Percentiles rank a stretch among this genome's conserved stretches.
Conservation (phyloP, 2,797 vertebrate genomes). For the Malacoctenus gilli region DNA sequence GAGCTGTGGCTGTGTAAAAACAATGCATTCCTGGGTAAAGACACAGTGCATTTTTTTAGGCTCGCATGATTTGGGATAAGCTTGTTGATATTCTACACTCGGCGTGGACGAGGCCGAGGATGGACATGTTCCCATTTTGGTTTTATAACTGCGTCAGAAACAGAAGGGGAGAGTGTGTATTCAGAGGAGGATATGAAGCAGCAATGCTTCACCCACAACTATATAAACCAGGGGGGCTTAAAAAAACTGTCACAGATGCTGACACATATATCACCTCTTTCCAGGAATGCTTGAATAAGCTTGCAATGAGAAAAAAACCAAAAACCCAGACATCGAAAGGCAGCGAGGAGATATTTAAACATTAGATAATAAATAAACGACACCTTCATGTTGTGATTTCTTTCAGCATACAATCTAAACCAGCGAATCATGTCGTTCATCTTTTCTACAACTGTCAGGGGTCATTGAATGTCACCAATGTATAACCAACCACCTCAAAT, state of each 20-base stretch:
- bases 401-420: slow-evolving; percentile 1
- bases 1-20: slow-evolving; percentile 70
- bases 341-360: slow-evolving; percentile 42
- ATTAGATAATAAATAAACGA: slow-evolving; percentile 37
- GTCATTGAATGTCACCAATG: slow-evolving; percentile 6
- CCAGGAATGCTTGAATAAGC: slow-evolving; percentile 57
- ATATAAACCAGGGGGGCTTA: slow-evolving; percentile 66
- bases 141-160: slow-evolving; percentile 66
- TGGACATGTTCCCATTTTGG: slow-evolving; percentile 67
- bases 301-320: slow-evolving; percentile 31
- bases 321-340: slow-evolving; percentile 32
- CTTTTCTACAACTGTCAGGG: too few relatives aligned
- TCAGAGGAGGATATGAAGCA: slow-evolving; percentile 51
- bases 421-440: too few relatives aligned
- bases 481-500: too few relatives aligned
- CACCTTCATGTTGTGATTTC: slow-evolving; percentile 24
- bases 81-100: slow-evolving; percentile 67
- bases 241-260: slow-evolving; percentile 63
- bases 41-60: slow-evolving; percentile 72
- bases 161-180: slow-evolving; percentile 43
- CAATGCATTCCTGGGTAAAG: slow-evolving; percentile 75
- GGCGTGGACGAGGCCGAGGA: slow-evolving; percentile 61
- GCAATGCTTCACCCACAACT: slow-evolving; percentile 59
- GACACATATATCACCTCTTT: slow-evolving; percentile 68
- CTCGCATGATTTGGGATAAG: slow-evolving; percentile 66